Percentiles rank a stretch among this genome's conserved stretches.
phyloP scores from a whole-genome alignment of 2,888 invertebrate genomes.

The Phalera bucephala region DNA sequence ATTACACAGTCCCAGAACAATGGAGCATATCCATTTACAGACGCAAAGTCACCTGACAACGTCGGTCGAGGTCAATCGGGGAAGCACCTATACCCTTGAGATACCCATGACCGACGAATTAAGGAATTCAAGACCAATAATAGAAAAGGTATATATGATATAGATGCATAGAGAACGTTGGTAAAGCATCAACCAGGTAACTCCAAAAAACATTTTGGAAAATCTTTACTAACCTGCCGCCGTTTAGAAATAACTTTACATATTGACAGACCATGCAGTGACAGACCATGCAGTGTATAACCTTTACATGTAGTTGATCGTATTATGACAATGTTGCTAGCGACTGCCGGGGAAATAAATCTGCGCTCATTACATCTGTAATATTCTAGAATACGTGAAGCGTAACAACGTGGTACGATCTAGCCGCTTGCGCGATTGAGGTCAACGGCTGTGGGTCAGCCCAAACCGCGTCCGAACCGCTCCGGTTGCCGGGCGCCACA shows the following conservation, averaged over 20 bases:
- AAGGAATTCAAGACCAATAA: no score
- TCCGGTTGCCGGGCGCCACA: conserved; percentile 23
- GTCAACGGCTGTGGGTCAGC: conserved; percentile 45
- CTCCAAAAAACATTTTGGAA: no score
- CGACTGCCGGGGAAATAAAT: no score
- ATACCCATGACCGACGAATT: neutral
- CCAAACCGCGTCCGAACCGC: conserved; percentile 20
- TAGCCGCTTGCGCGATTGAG: conserved; percentile 29
- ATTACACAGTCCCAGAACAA: conserved; percentile 20
- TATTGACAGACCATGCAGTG: no score
- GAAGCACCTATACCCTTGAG: neutral
- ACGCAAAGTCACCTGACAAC: conserved; percentile 27
- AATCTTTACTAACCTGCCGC: no score
- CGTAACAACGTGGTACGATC: conserved; percentile 23
- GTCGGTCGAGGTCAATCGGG: conserved; percentile 14
- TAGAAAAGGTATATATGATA: no score
- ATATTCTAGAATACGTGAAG: conserved; percentile 30
- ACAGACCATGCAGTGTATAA: no score
- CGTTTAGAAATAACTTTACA: no score
- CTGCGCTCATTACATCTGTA: conserved; percentile 19
- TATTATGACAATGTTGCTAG: no score
- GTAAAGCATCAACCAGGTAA: no score
- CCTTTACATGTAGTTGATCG: no score
- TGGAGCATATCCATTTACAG: conserved; percentile 24
- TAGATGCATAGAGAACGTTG: no score